phyloP scores from a whole-genome alignment of 2,797 vertebrate genomes.

The Sebastes minor region DNA sequence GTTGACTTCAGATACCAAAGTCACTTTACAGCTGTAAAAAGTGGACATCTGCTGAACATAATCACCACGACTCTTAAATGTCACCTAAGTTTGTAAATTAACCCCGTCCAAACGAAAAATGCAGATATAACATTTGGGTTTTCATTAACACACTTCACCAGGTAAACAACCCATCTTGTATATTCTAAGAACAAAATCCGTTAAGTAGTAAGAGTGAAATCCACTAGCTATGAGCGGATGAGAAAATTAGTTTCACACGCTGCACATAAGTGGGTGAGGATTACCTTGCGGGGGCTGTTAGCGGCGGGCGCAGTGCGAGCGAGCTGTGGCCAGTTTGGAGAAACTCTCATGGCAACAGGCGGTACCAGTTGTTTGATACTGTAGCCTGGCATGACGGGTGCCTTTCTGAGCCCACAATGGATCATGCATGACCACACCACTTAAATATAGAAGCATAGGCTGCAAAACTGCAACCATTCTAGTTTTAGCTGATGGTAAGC shows the following conservation, averaged over 20 bases:
- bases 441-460: conserved; percentile 69
- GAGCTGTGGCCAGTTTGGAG: conserved; percentile 36
- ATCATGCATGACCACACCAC: conserved; percentile 68
- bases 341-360: conserved; percentile 59
- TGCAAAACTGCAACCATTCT: conserved; percentile 53
- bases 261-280: conserved; percentile 40
- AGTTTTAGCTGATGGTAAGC: not conserved
- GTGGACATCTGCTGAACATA: conserved; percentile 1
- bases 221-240: not conserved
- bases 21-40: conserved; percentile 5
- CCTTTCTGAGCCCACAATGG: conserved; percentile 62
- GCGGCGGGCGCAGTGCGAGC: conserved; percentile 2
- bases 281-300: conserved; percentile 31
- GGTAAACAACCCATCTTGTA: not conserved
- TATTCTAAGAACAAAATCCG: not conserved
- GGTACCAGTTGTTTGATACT: conserved; percentile 68
- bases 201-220: not conserved
- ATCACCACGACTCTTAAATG: not conserved
- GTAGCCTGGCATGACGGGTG: conserved; percentile 59
- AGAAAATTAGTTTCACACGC: conserved; percentile 32
- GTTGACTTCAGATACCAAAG: conserved; percentile 37
- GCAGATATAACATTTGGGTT: not conserved
- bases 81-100: not conserved
- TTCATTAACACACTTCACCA: not conserved
- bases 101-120: not conserved